A percentile compares a stretch with the other conserved stretches of the same genome.
These are phyloP conservation scores for Eurystomus gularis DNA, from an alignment of 2,113 vertebrate genomes.

Conservation along the genomic window DNA sequence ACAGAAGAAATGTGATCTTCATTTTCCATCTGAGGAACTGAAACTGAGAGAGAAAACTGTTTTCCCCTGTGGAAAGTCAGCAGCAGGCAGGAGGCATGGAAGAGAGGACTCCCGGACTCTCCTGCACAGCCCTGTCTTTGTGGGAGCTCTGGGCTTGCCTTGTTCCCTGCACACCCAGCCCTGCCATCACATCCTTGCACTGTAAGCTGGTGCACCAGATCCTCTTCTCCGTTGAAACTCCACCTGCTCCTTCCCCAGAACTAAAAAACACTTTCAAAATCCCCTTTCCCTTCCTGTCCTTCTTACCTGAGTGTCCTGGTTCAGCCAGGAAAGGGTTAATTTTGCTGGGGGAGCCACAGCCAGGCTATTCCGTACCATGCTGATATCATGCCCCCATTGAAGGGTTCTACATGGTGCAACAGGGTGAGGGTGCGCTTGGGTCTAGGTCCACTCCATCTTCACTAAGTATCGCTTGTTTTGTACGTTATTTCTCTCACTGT, in stretches of 20 bases:
- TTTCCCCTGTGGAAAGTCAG: background rate
- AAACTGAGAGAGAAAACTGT: background rate
- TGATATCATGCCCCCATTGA: too few relatives aligned
- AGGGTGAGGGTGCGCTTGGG: too few relatives aligned
- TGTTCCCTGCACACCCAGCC: fast-evolving
- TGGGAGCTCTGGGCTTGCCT: background rate
- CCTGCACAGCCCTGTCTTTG: fast-evolving
- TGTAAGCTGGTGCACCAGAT: background rate
- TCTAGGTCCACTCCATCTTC: too few relatives aligned
- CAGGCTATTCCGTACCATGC: too few relatives aligned
- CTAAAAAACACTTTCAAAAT: background rate
- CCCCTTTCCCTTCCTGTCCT: background rate
- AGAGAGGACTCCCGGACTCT: background rate
- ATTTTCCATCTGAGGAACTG: background rate
- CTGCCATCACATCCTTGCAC: background rate
- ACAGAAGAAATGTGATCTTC: background rate
- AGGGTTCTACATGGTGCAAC: too few relatives aligned
- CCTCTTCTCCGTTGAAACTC: background rate
- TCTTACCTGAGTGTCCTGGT: background rate
- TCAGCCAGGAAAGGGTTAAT: too few relatives aligned
- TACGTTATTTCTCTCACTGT: too few relatives aligned
- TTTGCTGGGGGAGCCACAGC: too few relatives aligned
- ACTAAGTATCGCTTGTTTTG: too few relatives aligned
- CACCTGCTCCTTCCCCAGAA: background rate
- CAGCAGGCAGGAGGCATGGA: background rate